Conservation (phyloP, 2,888 invertebrate genomes). For the Pandemis heparana region DNA sequence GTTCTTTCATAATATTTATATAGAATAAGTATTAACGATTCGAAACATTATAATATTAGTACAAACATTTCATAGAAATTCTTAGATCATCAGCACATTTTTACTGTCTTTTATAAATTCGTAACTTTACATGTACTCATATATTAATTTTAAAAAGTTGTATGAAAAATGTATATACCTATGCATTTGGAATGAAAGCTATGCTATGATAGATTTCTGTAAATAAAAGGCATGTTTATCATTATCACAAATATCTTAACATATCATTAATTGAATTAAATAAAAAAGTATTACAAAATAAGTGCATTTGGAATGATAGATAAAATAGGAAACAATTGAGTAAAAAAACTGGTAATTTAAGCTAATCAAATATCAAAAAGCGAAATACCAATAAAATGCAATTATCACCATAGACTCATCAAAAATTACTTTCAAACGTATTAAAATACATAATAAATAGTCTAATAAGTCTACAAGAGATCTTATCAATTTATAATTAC, state of each 20-base stretch:
- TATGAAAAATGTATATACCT: neutral
- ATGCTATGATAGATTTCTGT: neutral
- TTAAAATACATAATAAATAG: neutral
- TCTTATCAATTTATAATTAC: conserved; percentile 10
- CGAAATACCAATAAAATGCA: conserved; percentile 11
- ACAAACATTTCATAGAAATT: too few relatives aligned
- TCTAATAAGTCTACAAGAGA: conserved; percentile 17
- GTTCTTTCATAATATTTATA: too few relatives aligned
- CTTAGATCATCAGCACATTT: neutral
- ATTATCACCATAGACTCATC: neutral
- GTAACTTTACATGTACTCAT: neutral
- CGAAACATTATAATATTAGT: too few relatives aligned
- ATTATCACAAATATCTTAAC: too few relatives aligned
- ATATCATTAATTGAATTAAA: too few relatives aligned
- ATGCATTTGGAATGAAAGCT: conserved; percentile 4
- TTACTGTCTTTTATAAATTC: conserved; percentile 18
- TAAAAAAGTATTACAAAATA: neutral
- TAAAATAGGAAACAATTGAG: neutral
- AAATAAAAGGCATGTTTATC: neutral
- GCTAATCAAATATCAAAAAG: too few relatives aligned
- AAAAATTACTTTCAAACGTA: neutral
- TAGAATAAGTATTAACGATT: too few relatives aligned
- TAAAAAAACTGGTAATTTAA: neutral
- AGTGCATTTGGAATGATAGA: conserved; percentile 2
- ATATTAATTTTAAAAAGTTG: neutral